Evolutionary conservation across 2,113 vertebrate genomes (phyloP).

Genomic region (Hydropotes inermis): DNA sequence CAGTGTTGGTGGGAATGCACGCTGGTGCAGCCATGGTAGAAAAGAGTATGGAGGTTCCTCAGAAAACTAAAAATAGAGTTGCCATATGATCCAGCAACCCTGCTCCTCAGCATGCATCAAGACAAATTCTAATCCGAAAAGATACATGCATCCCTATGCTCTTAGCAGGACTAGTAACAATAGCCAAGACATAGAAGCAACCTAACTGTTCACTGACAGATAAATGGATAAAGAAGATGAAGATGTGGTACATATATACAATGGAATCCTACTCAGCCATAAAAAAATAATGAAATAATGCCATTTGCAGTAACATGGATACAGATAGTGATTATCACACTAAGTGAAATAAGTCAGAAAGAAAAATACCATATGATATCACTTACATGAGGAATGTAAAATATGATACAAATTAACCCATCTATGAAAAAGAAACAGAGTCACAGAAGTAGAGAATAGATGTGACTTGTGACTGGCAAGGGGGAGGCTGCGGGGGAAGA

Average conservation of each 20-base stretch:
- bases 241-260: not conserved
- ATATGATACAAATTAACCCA: not conserved
- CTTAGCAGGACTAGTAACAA: not conserved
- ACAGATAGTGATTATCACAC: not conserved
- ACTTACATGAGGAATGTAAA: not conserved
- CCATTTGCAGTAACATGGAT: not conserved
- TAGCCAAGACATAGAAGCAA: not conserved
- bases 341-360: not conserved
- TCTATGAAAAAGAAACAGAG: not conserved
- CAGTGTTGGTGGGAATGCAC: not conserved
- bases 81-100: not conserved
- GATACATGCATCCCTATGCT: not conserved
- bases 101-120: not conserved
- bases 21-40: not conserved
- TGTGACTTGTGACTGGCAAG: not conserved
- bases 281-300: not conserved
- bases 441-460: not conserved
- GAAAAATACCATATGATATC: not conserved
- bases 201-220: not conserved
- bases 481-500: not conserved
- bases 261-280: not conserved
- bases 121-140: not conserved
- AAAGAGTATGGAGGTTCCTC: not conserved
- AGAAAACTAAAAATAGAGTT: not conserved
- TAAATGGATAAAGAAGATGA: not conserved